Evolutionary conservation across 2,888 invertebrate species (phyloP).

Genomic region (Callyntrura guangdongensis): DNA sequence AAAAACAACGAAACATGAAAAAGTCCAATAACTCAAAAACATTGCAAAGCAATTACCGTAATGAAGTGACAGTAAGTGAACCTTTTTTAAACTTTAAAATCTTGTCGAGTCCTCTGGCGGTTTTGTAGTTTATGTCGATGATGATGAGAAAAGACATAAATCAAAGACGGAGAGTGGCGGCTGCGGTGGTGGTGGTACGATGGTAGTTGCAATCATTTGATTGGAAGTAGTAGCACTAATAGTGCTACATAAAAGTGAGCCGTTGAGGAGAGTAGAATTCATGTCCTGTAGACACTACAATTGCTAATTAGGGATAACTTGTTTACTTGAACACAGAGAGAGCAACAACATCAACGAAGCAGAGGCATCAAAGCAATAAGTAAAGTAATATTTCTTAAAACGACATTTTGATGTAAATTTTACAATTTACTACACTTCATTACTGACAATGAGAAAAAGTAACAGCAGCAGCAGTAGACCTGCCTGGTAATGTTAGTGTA

Average conservation of each 20-base stretch:
- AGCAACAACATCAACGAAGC: neutral
- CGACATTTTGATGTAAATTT: constrained; percentile 55
- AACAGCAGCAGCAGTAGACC: constrained; percentile 5
- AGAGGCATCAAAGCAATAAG: constrained; percentile 19
- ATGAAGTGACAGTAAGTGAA: constrained; percentile 51
- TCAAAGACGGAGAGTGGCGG: constrained; percentile 13
- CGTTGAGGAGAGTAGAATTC: constrained; percentile 9
- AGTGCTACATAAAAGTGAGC: neutral
- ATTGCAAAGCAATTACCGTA: constrained; percentile 28
- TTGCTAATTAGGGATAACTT: constrained; percentile 54
- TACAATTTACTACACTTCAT: constrained; percentile 45
- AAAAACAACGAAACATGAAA: neutral
- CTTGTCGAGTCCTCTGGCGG: constrained; percentile 22
- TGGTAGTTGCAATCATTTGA: neutral
- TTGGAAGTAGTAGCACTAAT: constrained; percentile 1
- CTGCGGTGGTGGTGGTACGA: neutral
- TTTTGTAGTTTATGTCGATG: constrained; percentile 54
- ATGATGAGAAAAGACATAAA: constrained; percentile 60
- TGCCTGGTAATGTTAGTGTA: neutral
- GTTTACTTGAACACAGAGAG: constrained; percentile 1
- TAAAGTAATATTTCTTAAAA: constrained; percentile 52
- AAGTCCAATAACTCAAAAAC: constrained; percentile 31
- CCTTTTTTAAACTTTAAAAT: constrained; percentile 45
- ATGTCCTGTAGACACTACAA: constrained; percentile 3
- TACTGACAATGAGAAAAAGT: constrained; percentile 26